A percentile compares a stretch with the other conserved stretches of the same genome.
Conservation (phyloP, 2,888 invertebrate genomes). For the Baronia brevicornis region DNA sequence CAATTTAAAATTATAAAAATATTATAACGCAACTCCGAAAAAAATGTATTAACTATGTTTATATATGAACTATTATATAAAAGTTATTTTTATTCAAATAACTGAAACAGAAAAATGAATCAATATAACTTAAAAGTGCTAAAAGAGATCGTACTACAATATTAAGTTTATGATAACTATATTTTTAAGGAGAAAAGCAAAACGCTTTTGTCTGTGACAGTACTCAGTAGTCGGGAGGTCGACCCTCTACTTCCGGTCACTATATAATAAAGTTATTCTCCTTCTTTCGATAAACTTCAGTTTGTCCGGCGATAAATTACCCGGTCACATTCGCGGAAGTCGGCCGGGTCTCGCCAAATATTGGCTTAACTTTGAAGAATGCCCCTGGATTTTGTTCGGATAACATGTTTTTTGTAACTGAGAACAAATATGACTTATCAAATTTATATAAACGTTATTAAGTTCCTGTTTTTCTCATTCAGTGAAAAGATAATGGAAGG, state of each 20-base stretch:
- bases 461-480: no score
- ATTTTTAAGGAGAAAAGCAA: not conserved
- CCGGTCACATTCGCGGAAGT: constrained; percentile 58
- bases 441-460: constrained; percentile 15
- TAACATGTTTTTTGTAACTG: constrained; percentile 38
- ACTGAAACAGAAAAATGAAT: no score
- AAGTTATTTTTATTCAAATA: no score
- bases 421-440: constrained; percentile 34
- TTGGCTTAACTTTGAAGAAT: constrained; percentile 72
- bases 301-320: constrained; percentile 73
- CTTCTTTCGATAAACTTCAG: constrained; percentile 74
- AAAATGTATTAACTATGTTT: no score
- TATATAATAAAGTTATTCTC: constrained; percentile 75
- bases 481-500: no score
- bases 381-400: constrained; percentile 48
- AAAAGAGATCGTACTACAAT: no score
- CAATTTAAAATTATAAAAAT: constrained; percentile 4
- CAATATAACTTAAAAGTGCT: no score
- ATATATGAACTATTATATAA: no score
- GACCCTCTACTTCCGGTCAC: constrained; percentile 64
- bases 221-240: constrained; percentile 30
- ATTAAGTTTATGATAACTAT: no score
- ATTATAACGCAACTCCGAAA: no score
- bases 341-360: constrained; percentile 54
- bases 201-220: constrained; percentile 28